A percentile compares a stretch with the other conserved stretches of the same genome.
Conservation (phyloP, 2,888 invertebrate genomes). For the Aplocera efformata region DNA sequence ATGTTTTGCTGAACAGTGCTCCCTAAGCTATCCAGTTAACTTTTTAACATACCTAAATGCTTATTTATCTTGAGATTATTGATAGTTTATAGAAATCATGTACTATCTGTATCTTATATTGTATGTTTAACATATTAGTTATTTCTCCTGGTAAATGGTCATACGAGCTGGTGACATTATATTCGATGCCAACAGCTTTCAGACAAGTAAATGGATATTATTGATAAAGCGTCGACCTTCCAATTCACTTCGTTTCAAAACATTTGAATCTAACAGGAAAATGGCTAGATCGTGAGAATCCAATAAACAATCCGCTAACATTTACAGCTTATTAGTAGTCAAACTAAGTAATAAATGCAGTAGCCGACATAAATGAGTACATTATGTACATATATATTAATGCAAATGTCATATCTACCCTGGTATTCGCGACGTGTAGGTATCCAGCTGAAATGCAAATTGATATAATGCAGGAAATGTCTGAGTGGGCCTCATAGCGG, state of each 20-base stretch:
- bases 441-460: constrained; percentile 74
- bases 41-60: no score
- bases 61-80: no score
- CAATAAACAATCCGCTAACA: constrained; percentile 23
- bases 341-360: constrained; percentile 25
- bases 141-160: constrained; percentile 5
- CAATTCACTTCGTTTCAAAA: constrained; percentile 6
- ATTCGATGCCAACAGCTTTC: constrained; percentile 3
- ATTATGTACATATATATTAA: constrained; percentile 29
- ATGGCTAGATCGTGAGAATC: constrained; percentile 24
- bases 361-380: constrained; percentile 24
- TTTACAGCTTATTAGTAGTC: constrained; percentile 28
- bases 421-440: constrained; percentile 29
- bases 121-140: background rate
- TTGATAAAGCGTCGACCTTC: constrained; percentile 3
- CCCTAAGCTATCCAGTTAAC: no score
- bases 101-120: background rate
- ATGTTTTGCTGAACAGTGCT: constrained; percentile 19
- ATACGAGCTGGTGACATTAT: constrained; percentile 9
- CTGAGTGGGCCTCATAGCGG: constrained; percentile 78
- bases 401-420: constrained; percentile 35
- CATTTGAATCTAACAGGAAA: constrained; percentile 23
- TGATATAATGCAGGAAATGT: constrained; percentile 80
- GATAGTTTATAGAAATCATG: no score
- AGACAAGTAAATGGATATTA: constrained; percentile 8